phyloP scores from a whole-genome alignment of 2,113 vertebrate species.

The Onychorhynchus coronatus region DNA sequence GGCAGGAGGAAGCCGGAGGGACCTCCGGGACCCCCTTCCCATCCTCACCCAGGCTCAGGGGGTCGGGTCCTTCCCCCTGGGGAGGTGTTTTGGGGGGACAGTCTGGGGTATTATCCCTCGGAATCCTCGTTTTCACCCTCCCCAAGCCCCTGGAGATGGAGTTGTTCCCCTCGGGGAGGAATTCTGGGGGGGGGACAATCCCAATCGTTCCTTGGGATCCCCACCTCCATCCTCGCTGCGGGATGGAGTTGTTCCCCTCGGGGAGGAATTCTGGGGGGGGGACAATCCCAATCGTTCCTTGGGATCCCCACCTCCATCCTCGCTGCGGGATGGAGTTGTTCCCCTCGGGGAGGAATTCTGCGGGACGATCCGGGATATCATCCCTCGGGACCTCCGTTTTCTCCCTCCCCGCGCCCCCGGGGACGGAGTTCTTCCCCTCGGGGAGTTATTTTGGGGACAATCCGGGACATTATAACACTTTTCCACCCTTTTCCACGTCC shows the following conservation, averaged over 20 bases:
- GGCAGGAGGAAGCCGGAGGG: too few species aligned
- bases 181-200: neutral
- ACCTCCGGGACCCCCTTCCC: neutral
- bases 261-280: neutral
- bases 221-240: too few species aligned
- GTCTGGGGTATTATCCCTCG: too few species aligned
- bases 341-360: neutral
- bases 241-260: neutral
- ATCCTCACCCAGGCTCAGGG: neutral
- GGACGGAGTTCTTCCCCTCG: fast-evolving
- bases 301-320: too few species aligned
- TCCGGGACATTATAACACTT: neutral
- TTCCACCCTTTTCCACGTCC: neutral
- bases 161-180: neutral
- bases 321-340: neutral
- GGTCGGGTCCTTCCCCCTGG: fast-evolving
- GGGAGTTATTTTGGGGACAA: neutral
- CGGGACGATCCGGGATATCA: too few species aligned
- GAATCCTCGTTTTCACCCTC: neutral
- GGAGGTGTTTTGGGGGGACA: neutral
- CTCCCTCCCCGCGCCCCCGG: too few species aligned
- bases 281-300: neutral
- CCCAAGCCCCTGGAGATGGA: neutral
- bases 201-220: too few species aligned
- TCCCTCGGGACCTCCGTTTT: neutral